phyloP scores from a whole-genome alignment of 1,140 invertebrate species.

The Zaprionus nigranus region DNA sequence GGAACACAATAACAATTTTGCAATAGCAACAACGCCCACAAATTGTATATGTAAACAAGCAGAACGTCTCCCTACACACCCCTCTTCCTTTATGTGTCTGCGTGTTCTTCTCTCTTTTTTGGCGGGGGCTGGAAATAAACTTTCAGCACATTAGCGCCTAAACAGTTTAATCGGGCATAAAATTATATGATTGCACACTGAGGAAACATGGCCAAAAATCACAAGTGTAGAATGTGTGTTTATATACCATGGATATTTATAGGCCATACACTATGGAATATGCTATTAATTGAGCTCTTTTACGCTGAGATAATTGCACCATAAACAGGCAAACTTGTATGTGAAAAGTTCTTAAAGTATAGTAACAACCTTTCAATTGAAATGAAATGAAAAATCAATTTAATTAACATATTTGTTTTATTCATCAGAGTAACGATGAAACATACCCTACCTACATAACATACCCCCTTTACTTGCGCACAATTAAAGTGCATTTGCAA shows the following conservation, averaged over 20 bases:
- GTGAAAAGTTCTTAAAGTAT: not conserved
- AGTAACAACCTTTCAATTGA: not conserved
- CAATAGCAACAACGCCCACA: conserved; percentile 63
- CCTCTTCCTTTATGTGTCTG: not conserved
- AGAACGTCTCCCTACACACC: conserved; percentile 15
- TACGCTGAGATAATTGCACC: not conserved
- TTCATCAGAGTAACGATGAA: not conserved
- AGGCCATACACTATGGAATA: not conserved
- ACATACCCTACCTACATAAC: not conserved
- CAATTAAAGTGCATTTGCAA: conserved; percentile 2
- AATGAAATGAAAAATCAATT: not conserved
- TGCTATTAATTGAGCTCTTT: conserved; percentile 4
- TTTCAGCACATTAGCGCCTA: conserved; percentile 61
- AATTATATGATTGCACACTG: conserved; percentile 66
- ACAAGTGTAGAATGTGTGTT: conserved; percentile 38
- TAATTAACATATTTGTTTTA: conserved; percentile 18
- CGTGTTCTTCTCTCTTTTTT: conserved; percentile 25
- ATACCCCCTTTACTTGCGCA: not conserved
- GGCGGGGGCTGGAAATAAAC: conserved; percentile 64
- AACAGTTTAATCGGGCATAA: conserved; percentile 71
- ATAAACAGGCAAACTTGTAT: not conserved
- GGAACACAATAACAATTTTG: conserved; percentile 62
- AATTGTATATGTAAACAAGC: conserved; percentile 30
- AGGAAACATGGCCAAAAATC: conserved; percentile 42
- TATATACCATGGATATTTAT: conserved; percentile 7